phyloP scores from a whole-genome alignment of 2,888 invertebrate species.

The Eupelmus urozonus region DNA sequence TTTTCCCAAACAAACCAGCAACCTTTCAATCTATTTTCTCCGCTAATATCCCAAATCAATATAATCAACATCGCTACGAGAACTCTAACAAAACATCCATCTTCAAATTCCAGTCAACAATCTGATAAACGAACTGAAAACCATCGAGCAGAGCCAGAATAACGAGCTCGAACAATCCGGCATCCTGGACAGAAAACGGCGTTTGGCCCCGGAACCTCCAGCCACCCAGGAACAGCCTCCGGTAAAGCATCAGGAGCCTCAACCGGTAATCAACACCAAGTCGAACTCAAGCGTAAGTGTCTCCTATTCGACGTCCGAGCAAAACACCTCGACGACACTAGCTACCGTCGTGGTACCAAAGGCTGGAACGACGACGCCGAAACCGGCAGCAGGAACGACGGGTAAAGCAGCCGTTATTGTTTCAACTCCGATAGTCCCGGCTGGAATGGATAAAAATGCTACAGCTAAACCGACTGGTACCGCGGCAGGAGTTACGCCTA shows the following conservation, averaged over 20 bases:
- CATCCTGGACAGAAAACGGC: slow-evolving; percentile 31
- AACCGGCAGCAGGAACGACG: background rate
- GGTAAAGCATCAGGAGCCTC: background rate
- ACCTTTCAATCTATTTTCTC: too few relatives aligned
- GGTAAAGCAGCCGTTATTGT: slow-evolving; percentile 52
- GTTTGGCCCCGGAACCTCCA: background rate
- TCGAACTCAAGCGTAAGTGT: slow-evolving; percentile 60
- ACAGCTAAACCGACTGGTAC: background rate
- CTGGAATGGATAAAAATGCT: slow-evolving; percentile 27
- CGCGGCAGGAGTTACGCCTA: background rate
- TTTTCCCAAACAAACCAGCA: too few relatives aligned
- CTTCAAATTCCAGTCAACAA: slow-evolving; percentile 29
- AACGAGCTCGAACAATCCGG: slow-evolving; percentile 34
- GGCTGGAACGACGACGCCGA: slow-evolving; percentile 24
- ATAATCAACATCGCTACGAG: too few relatives aligned
- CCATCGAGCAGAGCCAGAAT: slow-evolving; percentile 18
- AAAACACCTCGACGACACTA: slow-evolving; percentile 21
- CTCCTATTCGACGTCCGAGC: slow-evolving; percentile 65
- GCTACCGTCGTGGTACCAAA: background rate
- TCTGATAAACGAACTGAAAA: background rate
- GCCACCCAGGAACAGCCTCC: slow-evolving; percentile 6
- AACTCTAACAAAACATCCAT: background rate
- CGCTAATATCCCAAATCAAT: too few relatives aligned
- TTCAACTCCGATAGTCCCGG: slow-evolving; percentile 63
- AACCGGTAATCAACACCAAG: slow-evolving; percentile 33